phyloP scores from a whole-genome alignment of 2,113 vertebrate genomes.

The Symphodus melops region DNA sequence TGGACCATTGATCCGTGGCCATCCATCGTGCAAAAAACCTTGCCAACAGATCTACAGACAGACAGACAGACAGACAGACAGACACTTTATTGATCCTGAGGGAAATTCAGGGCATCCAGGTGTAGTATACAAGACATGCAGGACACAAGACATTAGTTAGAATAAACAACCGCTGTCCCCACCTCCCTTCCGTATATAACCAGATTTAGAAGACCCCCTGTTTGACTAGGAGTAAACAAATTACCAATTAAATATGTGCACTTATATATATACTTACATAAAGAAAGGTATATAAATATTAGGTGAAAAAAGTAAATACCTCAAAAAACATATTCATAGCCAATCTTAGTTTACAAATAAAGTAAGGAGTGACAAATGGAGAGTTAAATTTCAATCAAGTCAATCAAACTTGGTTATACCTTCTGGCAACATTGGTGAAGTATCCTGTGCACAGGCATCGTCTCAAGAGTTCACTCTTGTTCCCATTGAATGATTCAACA shows the following conservation, averaged over 20 bases:
- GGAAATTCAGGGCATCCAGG: too few relatives aligned
- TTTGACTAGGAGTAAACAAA: too few relatives aligned
- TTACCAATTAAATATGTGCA: too few relatives aligned
- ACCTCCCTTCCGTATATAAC: too few relatives aligned
- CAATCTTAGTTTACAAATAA: neutral
- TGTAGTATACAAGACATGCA: too few relatives aligned
- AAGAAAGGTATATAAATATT: too few relatives aligned
- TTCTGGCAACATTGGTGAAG: conserved; percentile 94
- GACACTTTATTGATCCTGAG: too few relatives aligned
- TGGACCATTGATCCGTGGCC: conserved; percentile 94
- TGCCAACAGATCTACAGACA: conserved; percentile 93
- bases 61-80: too few relatives aligned
- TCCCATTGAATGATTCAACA: conserved; percentile 88
- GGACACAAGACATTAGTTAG: too few relatives aligned
- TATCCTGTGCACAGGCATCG: conserved; percentile 94
- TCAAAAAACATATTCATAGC: neutral
- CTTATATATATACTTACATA: too few relatives aligned
- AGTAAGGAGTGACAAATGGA: neutral
- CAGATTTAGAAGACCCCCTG: too few relatives aligned
- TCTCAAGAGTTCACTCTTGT: conserved; percentile 89
- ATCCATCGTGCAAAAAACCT: conserved; percentile 97
- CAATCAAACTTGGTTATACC: conserved; percentile 68
- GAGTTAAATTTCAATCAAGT: neutral
- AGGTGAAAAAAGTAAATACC: neutral
- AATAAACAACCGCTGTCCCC: too few relatives aligned